Conservation (phyloP, 1,140 invertebrate species). For the Drosophila pectinifera region DNA sequence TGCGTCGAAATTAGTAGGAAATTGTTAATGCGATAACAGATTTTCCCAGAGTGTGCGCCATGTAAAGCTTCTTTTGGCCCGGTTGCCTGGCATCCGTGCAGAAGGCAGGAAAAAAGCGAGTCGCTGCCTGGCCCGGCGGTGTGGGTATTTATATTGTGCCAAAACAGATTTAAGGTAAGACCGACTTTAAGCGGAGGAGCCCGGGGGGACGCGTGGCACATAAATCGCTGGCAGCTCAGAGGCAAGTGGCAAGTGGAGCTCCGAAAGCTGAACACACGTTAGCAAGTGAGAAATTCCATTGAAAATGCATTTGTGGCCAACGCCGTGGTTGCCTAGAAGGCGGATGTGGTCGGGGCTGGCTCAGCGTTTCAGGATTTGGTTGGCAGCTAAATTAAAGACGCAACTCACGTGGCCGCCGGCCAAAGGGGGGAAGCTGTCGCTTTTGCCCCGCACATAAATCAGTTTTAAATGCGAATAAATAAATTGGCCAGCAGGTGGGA, state of each 20-base stretch:
- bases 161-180: slow-evolving; percentile 66
- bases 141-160: slow-evolving; percentile 58
- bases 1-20: slow-evolving; percentile 74
- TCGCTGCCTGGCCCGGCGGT: slow-evolving; percentile 14
- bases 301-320: slow-evolving; percentile 77
- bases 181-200: slow-evolving; percentile 29
- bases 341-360: slow-evolving; percentile 9
- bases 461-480: slow-evolving; percentile 82
- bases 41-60: slow-evolving; percentile 46
- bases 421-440: slow-evolving; percentile 39
- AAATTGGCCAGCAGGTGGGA: slow-evolving; percentile 64
- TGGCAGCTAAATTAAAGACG: slow-evolving; percentile 77
- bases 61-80: slow-evolving; percentile 49
- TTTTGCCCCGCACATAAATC: slow-evolving; percentile 68
- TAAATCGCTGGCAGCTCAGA: slow-evolving; percentile 60
- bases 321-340: slow-evolving; percentile 17
- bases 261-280: slow-evolving; percentile 21
- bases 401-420: slow-evolving; percentile 59
- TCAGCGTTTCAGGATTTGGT: slow-evolving; percentile 36
- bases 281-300: slow-evolving; percentile 74
- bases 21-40: slow-evolving; percentile 81
- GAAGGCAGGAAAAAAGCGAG: slow-evolving; percentile 8
- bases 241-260: slow-evolving; percentile 51
- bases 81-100: slow-evolving; percentile 33
- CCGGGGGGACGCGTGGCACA: slow-evolving; percentile 40